Conservation (phyloP, 2,888 invertebrate species). For the Choreutis nemorana region DNA sequence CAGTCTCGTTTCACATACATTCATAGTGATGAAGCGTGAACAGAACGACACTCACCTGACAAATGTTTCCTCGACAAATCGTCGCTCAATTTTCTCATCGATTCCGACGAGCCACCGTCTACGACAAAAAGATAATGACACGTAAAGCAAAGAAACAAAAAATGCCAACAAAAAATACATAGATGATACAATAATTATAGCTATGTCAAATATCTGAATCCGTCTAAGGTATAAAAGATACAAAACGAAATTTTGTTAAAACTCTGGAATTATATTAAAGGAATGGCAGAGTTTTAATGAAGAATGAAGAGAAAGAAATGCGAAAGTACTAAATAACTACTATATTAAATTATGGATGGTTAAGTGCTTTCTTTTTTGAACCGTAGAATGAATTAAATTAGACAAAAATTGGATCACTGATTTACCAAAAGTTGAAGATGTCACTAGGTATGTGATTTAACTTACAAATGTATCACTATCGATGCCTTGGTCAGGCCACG, state of each 20-base stretch:
- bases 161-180: conserved; percentile 38
- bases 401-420: conserved; percentile 13
- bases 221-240: no score
- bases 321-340: no score
- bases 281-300: conserved; percentile 1
- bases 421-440: conserved; percentile 11
- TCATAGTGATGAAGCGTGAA: conserved; percentile 3
- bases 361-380: no score
- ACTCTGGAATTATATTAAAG: no score
- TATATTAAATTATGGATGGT: no score
- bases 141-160: conserved; percentile 48
- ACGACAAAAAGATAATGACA: conserved; percentile 58
- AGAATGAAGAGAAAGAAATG: conserved; percentile 18
- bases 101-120: conserved; percentile 61
- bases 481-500: conserved; percentile 29
- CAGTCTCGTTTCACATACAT: conserved; percentile 10
- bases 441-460: conserved; percentile 15
- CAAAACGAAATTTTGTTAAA: no score
- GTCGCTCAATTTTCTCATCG: conserved; percentile 58
- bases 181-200: conserved; percentile 6
- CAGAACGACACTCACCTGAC: conserved; percentile 45
- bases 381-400: no score
- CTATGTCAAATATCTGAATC: no score
- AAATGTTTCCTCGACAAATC: conserved; percentile 63
- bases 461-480: no score